Conservation (phyloP, 2,888 invertebrate genomes). For the Pyrrhosoma nymphula region DNA sequence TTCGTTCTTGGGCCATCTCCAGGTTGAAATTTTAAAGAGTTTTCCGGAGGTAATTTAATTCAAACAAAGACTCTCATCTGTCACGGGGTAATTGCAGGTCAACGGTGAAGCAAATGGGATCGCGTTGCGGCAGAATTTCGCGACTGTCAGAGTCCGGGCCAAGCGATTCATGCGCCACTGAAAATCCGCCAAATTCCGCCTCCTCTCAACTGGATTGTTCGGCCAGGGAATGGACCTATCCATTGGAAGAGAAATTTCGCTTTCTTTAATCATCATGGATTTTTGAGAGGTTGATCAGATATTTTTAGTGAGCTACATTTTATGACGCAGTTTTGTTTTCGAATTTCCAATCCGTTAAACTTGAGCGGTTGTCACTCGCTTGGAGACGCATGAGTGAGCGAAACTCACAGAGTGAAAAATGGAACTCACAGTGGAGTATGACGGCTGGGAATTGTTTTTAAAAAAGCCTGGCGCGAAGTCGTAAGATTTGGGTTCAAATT, state of each 20-base stretch:
- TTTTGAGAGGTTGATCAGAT: too few species aligned
- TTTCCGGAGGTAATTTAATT: conserved; percentile 1
- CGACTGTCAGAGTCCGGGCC: background rate
- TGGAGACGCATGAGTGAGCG: too few species aligned
- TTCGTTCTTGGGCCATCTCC: background rate
- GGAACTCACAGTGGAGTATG: too few species aligned
- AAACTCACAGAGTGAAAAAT: too few species aligned
- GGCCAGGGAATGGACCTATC: background rate
- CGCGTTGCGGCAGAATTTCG: conserved; percentile 7
- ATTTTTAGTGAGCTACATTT: too few species aligned
- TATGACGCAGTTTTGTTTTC: too few species aligned
- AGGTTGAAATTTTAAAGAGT: conserved; percentile 17
- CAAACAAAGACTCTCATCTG: conserved; percentile 26
- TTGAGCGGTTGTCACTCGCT: too few species aligned
- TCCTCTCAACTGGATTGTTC: background rate
- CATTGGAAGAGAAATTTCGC: background rate
- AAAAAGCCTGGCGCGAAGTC: too few species aligned
- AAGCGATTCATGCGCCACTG: background rate
- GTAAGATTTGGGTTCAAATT: too few species aligned
- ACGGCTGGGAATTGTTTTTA: too few species aligned
- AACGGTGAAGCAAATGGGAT: background rate
- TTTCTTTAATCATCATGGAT: background rate
- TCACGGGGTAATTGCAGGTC: conserved; percentile 31
- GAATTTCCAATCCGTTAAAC: too few species aligned
- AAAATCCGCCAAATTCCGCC: background rate